Conservation (phyloP, 1,140 invertebrate genomes). For the Cotesia typhae region DNA sequence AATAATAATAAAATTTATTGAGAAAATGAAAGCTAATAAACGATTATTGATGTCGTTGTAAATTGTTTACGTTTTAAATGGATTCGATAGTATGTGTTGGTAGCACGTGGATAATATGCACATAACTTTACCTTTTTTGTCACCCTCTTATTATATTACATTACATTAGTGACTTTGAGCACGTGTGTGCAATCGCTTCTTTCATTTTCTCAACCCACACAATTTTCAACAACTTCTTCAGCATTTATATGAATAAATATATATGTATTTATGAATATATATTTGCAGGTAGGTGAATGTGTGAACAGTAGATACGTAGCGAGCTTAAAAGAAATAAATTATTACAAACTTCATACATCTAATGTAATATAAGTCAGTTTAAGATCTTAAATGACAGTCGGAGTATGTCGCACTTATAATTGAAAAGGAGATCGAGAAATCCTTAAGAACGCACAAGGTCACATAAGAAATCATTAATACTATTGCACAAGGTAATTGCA, state of each 20-base stretch:
- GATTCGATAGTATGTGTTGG: not conserved
- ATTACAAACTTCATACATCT: not conserved
- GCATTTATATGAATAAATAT: no score
- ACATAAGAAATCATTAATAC: constrained; percentile 32
- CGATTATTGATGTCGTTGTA: not conserved
- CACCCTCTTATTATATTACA: not conserved
- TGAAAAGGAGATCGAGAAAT: constrained; percentile 8
- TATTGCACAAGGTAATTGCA: constrained; percentile 48
- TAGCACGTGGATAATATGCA: constrained; percentile 22
- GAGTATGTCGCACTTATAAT: not conserved
- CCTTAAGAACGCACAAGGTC: constrained; percentile 31
- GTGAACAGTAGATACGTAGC: no score
- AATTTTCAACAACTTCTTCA: not conserved
- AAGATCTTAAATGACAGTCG: not conserved
- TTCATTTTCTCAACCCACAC: constrained; percentile 1
- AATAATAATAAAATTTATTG: not conserved
- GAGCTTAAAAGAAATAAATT: no score
- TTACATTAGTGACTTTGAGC: constrained; percentile 4
- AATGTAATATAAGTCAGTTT: not conserved
- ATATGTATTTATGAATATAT: no score
- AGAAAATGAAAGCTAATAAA: not conserved
- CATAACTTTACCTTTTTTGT: constrained; percentile 22
- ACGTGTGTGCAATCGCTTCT: constrained; percentile 1
- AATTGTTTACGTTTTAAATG: not conserved
- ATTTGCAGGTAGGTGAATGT: no score